Conservation (phyloP, 1,140 invertebrate species). For the Drusus annulatus region DNA sequence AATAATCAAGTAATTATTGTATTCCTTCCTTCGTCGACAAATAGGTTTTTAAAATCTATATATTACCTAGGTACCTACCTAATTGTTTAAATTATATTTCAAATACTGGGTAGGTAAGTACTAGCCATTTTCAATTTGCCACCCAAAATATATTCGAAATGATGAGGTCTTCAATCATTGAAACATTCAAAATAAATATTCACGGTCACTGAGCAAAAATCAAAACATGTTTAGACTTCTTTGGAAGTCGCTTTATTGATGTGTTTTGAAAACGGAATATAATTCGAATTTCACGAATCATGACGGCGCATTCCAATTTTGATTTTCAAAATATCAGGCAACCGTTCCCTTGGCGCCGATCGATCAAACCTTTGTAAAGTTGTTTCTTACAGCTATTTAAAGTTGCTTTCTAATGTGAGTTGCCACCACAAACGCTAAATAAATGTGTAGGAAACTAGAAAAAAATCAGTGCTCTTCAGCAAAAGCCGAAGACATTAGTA, state of each 20-base stretch:
- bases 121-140: background rate
- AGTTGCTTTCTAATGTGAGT: background rate
- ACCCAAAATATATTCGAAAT: background rate
- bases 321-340: conserved; percentile 8
- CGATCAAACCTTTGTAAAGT: conserved; percentile 32
- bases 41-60: too few relatives aligned
- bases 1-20: too few relatives aligned
- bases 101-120: too few relatives aligned
- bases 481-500: conserved; percentile 54
- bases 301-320: conserved; percentile 28
- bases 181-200: background rate
- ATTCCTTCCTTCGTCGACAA: too few relatives aligned
- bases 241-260: background rate
- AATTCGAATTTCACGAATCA: conserved; percentile 30
- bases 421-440: conserved; percentile 19
- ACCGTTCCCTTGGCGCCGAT: conserved; percentile 37
- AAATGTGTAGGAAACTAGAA: conserved; percentile 3
- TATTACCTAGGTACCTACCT: too few relatives aligned
- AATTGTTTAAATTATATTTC: too few relatives aligned
- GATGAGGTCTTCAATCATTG: background rate
- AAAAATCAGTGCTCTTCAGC: background rate
- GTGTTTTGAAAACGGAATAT: conserved; percentile 4
- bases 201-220: background rate
- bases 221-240: conserved; percentile 13
- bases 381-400: background rate